These are phyloP conservation scores for Polypedilum vanderplanki DNA, from an alignment of 1,140 invertebrate genomes.

Conservation along the genomic window DNA sequence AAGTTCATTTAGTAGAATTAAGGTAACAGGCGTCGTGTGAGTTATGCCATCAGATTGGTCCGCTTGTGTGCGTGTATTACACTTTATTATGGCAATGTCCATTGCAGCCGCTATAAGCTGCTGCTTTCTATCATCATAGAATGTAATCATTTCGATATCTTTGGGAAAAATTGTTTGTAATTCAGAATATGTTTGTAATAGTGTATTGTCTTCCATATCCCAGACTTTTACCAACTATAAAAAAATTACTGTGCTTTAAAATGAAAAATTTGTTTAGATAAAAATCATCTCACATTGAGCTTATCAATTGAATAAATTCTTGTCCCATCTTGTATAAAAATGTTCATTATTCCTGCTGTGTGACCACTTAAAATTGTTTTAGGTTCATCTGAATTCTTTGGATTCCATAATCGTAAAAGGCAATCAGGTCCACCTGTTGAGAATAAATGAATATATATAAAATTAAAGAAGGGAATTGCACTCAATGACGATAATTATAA, in stretches of 20 bases:
- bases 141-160: slow-evolving; percentile 50
- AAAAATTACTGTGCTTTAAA: neutral
- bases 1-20: slow-evolving; percentile 59
- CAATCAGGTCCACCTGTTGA: slow-evolving; percentile 67
- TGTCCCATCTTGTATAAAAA: slow-evolving; percentile 60
- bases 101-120: slow-evolving; percentile 55
- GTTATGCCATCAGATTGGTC: slow-evolving; percentile 60
- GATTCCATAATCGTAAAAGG: slow-evolving; percentile 65
- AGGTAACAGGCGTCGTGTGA: slow-evolving; percentile 55
- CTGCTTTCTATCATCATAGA: slow-evolving; percentile 56
- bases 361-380: slow-evolving; percentile 59
- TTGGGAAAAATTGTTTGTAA: slow-evolving; percentile 50
- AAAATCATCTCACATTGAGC: slow-evolving; percentile 38
- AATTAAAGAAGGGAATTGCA: slow-evolving; percentile 19
- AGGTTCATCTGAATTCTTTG: slow-evolving; percentile 59
- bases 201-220: slow-evolving; percentile 50
- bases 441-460: slow-evolving; percentile 40
- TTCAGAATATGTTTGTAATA: slow-evolving; percentile 53
- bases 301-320: slow-evolving; percentile 60
- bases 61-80: slow-evolving; percentile 53
- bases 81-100: slow-evolving; percentile 52
- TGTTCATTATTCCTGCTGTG: slow-evolving; percentile 55
- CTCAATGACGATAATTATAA: slow-evolving; percentile 2
- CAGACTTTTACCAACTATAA: slow-evolving; percentile 57
- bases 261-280: too few relatives aligned